Evolutionary conservation across 1,140 invertebrate genomes (phyloP).

Genomic region (Drusus annulatus): DNA sequence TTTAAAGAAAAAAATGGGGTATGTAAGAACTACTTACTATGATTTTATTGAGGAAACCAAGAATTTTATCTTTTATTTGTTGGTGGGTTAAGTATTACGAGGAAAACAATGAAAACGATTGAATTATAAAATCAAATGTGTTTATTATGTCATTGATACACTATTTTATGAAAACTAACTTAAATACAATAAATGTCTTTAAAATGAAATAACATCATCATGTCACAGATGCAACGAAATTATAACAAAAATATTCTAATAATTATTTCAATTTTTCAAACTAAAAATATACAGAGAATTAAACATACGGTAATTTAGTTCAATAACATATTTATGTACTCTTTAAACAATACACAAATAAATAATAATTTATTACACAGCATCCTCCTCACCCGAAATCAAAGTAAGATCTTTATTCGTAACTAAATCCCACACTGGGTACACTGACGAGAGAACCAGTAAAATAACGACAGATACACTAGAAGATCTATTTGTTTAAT

Average conservation of each 20-base stretch:
- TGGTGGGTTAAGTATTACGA: too few species aligned
- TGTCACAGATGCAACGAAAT: constrained; percentile 48
- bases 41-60: too few species aligned
- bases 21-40: too few species aligned
- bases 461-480: constrained; percentile 55
- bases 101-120: too few species aligned
- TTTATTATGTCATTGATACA: constrained; percentile 39
- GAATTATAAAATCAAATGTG: constrained; percentile 28
- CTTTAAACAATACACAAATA: constrained; percentile 18
- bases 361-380: not conserved
- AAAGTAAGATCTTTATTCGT: not conserved
- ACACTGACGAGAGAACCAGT: constrained; percentile 17
- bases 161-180: constrained; percentile 43
- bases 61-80: too few species aligned
- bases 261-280: not conserved
- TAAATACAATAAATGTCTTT: constrained; percentile 51
- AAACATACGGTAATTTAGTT: not conserved
- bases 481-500: constrained; percentile 47
- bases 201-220: constrained; percentile 48
- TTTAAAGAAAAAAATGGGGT: too few species aligned
- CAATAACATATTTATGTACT: too few species aligned
- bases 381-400: too few species aligned
- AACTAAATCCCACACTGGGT: not conserved
- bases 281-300: constrained; percentile 1
- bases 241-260: constrained; percentile 33